Percentiles rank a stretch among this genome's conserved stretches.
Evolutionary conservation across 2,797 vertebrate species (phyloP).

Genomic region (Danionella dracula): DNA sequence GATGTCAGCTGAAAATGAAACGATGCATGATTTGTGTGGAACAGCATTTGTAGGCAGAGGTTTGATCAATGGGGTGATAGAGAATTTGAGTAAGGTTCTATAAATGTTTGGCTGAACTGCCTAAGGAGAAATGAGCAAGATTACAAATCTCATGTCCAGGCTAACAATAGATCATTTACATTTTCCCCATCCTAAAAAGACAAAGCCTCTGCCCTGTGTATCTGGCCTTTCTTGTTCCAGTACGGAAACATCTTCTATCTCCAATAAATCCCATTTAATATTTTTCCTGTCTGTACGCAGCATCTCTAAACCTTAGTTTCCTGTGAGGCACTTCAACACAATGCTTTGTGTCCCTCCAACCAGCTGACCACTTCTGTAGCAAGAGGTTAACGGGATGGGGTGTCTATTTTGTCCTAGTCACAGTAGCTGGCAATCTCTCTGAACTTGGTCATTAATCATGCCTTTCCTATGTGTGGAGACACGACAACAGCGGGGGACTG

Average conservation of each 20-base stretch:
- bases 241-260: constrained; percentile 24
- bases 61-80: constrained; percentile 31
- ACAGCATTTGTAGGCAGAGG: constrained; percentile 18
- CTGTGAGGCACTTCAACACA: constrained; percentile 37
- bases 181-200: constrained; percentile 15
- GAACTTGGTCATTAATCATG: constrained; percentile 73
- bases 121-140: constrained; percentile 11
- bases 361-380: constrained; percentile 54
- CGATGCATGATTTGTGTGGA: constrained; percentile 13
- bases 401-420: constrained; percentile 67
- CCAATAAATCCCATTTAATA: constrained; percentile 27
- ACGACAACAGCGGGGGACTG: constrained; percentile 60
- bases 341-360: constrained; percentile 29
- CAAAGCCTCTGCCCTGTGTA: constrained; percentile 8
- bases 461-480: constrained; percentile 57
- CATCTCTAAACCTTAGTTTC: constrained; percentile 30
- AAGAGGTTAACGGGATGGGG: constrained; percentile 60
- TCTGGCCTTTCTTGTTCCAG: constrained; percentile 32
- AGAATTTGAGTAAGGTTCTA: constrained; percentile 23
- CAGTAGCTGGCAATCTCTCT: constrained; percentile 63
- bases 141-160: constrained; percentile 14
- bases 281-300: constrained; percentile 34
- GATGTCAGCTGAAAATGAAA: constrained; percentile 23
- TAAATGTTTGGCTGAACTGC: constrained; percentile 32
- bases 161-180: constrained; percentile 28